These are phyloP conservation scores for Lycaena phlaeas DNA, from an alignment of 2,888 invertebrate species.

Conservation along the genomic window DNA sequence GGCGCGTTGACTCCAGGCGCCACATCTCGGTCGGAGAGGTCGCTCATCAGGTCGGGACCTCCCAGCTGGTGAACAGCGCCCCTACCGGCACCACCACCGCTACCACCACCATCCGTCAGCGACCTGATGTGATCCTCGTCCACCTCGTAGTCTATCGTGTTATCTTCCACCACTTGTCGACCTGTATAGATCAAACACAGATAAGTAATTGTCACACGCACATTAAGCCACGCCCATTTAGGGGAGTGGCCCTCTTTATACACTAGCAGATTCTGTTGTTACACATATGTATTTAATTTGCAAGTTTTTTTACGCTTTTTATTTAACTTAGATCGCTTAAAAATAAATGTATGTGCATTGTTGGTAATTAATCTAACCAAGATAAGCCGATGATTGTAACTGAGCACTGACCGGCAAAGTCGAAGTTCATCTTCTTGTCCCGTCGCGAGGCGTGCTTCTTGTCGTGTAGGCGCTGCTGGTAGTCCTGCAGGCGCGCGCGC, in stretches of 20 bases:
- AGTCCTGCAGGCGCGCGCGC: conserved; percentile 75
- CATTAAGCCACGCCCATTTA: too few relatives aligned
- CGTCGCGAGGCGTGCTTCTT: conserved; percentile 79
- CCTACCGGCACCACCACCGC: neutral
- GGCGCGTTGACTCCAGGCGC: conserved; percentile 56
- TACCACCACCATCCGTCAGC: conserved; percentile 28
- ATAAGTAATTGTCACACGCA: too few relatives aligned
- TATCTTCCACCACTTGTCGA: conserved; percentile 58
- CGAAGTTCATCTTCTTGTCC: conserved; percentile 80
- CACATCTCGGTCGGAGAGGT: conserved; percentile 45
- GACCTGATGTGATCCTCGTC: conserved; percentile 47
- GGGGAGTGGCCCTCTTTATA: too few relatives aligned
- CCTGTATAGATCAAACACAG: too few relatives aligned
- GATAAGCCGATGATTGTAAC: too few relatives aligned
- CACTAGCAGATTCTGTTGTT: too few relatives aligned
- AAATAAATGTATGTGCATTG: too few relatives aligned
- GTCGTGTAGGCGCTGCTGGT: conserved; percentile 78
- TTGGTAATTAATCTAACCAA: too few relatives aligned
- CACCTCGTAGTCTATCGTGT: conserved; percentile 44
- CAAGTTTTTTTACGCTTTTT: too few relatives aligned
- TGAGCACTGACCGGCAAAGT: conserved; percentile 76
- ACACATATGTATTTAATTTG: too few relatives aligned
- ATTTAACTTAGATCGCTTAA: too few relatives aligned
- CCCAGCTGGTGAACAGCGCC: conserved; percentile 14
- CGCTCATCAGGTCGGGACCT: conserved; percentile 27